Percentiles rank a stretch among this genome's conserved stretches.
These are phyloP conservation scores for Peromyscus attwateri DNA, from an alignment of 2,797 vertebrate species.

Conservation along the genomic window DNA sequence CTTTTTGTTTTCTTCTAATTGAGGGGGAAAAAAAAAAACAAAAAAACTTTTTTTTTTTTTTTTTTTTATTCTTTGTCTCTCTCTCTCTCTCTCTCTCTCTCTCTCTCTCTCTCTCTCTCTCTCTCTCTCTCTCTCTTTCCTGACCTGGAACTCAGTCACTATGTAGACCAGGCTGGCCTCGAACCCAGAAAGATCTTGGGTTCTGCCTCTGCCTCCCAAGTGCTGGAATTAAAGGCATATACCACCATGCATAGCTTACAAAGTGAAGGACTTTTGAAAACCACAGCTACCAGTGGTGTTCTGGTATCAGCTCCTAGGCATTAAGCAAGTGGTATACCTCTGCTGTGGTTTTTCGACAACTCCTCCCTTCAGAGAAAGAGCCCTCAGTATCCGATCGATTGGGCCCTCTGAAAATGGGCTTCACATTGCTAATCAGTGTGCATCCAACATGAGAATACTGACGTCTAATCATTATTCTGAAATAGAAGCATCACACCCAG, in stretches of 20 bases:
- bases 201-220: background rate
- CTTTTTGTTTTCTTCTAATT: background rate
- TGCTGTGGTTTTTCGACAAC: background rate
- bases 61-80: too few relatives aligned
- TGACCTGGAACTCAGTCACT: background rate
- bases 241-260: background rate
- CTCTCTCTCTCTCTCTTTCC: accelerated
- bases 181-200: background rate
- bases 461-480: constrained; percentile 44
- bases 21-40: too few relatives aligned
- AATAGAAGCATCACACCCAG: constrained; percentile 13
- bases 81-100: too few relatives aligned
- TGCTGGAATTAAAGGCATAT: background rate
- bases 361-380: background rate
- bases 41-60: too few relatives aligned
- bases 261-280: constrained; percentile 1
- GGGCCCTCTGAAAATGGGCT: background rate
- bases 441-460: background rate
- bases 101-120: background rate
- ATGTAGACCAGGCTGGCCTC: background rate
- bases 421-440: background rate
- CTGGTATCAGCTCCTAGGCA: background rate
- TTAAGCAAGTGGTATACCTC: background rate
- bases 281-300: background rate
- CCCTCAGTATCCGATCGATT: background rate